These are phyloP conservation scores for Rynchops niger DNA, from an alignment of 2,113 vertebrate species.

Conservation along the genomic window DNA sequence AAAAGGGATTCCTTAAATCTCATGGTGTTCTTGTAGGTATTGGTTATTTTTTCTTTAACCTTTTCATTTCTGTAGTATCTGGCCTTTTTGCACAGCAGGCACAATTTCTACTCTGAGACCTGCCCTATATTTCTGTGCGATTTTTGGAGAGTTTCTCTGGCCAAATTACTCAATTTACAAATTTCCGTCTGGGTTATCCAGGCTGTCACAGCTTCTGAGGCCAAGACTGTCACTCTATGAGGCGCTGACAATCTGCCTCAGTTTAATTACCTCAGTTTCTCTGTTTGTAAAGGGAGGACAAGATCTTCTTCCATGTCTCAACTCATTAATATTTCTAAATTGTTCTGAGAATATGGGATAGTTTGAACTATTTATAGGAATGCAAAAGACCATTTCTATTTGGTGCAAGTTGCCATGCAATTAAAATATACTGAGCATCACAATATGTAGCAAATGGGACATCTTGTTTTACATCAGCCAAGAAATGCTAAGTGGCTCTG, in stretches of 20 bases:
- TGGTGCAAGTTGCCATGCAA: slow-evolving; percentile 6
- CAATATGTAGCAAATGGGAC: slow-evolving; percentile 33
- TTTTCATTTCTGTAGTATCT: background rate
- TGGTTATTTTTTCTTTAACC: background rate
- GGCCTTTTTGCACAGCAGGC: background rate
- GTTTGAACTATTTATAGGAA: slow-evolving; percentile 36
- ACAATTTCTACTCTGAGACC: background rate
- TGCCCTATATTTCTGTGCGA: background rate
- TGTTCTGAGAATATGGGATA: slow-evolving; percentile 55
- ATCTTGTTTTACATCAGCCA: slow-evolving; percentile 18
- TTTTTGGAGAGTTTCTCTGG: background rate
- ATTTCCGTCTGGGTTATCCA: background rate
- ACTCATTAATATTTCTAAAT: slow-evolving; percentile 52
- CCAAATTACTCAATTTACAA: background rate
- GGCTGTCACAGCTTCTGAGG: background rate
- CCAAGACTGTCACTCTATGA: background rate
- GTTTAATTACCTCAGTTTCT: slow-evolving; percentile 44
- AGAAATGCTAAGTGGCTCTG: background rate
- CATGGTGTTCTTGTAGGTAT: background rate
- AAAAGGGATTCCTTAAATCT: background rate
- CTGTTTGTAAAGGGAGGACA: background rate
- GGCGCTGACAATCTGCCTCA: background rate
- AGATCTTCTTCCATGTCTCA: background rate
- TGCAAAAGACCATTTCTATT: background rate
- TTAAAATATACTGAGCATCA: slow-evolving; percentile 21